Percentiles rank a stretch among this genome's conserved stretches.
Conservation (phyloP, 2,113 vertebrate species). For the Dunckerocampus dactyliophorus region DNA sequence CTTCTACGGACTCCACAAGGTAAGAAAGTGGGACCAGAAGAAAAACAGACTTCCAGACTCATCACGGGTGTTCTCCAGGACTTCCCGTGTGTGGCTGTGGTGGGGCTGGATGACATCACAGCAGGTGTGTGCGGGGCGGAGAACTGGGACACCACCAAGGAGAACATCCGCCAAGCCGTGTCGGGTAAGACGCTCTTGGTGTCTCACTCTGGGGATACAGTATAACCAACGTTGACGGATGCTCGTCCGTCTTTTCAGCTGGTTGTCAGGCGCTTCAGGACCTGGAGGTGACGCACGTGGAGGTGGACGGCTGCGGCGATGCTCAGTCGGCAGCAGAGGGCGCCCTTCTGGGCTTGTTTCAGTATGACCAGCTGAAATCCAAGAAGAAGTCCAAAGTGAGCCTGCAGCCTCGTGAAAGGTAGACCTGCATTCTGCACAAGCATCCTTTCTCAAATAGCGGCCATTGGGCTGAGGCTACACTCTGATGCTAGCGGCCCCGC, state of each 20-base stretch:
- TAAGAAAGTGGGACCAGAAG: constrained; percentile 40
- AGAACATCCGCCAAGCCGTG: constrained; percentile 85
- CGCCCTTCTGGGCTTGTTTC: constrained; percentile 83
- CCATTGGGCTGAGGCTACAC: too few relatives aligned
- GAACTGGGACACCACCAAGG: constrained; percentile 87
- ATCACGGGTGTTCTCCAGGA: constrained; percentile 68
- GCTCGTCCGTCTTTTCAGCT: constrained; percentile 54
- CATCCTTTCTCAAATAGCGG: not conserved
- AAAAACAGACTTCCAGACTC: not conserved
- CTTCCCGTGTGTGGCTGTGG: constrained; percentile 84
- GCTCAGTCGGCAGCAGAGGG: constrained; percentile 92
- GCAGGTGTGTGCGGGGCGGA: constrained; percentile 80
- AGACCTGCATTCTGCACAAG: not conserved
- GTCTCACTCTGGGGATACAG: not conserved
- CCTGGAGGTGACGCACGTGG: constrained; percentile 80
- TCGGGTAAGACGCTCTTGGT: constrained; percentile 72
- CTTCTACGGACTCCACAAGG: constrained; percentile 91
- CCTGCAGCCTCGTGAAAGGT: constrained; percentile 82
- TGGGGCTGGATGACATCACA: constrained; percentile 82
- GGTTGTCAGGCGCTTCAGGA: constrained; percentile 89
- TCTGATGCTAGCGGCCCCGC: too few relatives aligned
- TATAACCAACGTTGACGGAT: not conserved
- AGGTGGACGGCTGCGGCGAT: constrained; percentile 93
- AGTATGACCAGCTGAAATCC: constrained; percentile 88
- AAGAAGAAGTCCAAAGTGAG: constrained; percentile 84